Base-by-base conservation (phyloP, 1,140 invertebrate species). In the Chelonus insularis region DNA sequence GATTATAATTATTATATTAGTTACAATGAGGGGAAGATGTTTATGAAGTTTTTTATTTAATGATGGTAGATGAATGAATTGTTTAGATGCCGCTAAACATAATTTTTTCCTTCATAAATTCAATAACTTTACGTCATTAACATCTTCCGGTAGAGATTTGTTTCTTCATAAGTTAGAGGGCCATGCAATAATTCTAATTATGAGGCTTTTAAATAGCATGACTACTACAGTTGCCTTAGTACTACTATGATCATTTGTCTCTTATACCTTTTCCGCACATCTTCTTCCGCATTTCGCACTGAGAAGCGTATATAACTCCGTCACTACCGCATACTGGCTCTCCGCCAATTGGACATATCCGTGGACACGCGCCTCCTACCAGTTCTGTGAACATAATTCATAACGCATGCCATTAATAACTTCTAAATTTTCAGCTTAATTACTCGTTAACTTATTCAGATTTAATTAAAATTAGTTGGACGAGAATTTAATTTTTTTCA, bases 221-320 rank as follows among this genome's bases (percentile, higher is more conserved):
- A 43, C 18, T 16, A 43, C 18, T 43, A 7, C 41, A 43, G 8
- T 43, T 16, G 3, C 16, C 1, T 43, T 43, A 43, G 12, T 43
- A 43, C 18, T 16, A 43, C 41, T 43, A 43, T 39, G 50, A 14
- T 34, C 14, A 52, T 16, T 25, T 21, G 5, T 41, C n/a, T 54
- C 29, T 47, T 58, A 29, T 83, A 89, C 90, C 91, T 87, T 91
- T 91, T 68, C 92, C 91, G 74, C 94, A 96, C 60, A 93, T 95
- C 78, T 94, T 92, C 81, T 93, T 93, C 77, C 89, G 88, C 89
- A 97, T 89, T 81, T 96, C 92, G 74, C 95, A 98, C 23, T 91
- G 86, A 61, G 91, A 95, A 14, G 90, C 87, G 79, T 96, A 96
- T 65, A 95, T 95, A 68, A 89, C 82, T 12, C 89, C 90, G 71